These are phyloP conservation scores for Lasioglossum marginatum DNA, from an alignment of 2,888 invertebrate species.

Conservation along the genomic window DNA sequence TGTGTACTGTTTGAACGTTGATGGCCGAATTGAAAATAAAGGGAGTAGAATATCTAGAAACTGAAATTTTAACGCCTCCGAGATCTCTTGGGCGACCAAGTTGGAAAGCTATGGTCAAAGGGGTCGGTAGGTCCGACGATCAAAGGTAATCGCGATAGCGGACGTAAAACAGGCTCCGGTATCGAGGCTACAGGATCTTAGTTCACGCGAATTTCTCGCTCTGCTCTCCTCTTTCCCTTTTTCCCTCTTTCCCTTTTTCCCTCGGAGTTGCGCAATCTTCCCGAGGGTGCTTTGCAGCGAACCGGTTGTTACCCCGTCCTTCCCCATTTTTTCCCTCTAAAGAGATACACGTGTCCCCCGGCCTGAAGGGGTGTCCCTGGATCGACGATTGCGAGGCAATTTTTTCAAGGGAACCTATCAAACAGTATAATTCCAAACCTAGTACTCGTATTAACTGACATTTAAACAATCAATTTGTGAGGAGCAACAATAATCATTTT, in stretches of 20 bases:
- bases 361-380: constrained; percentile 1
- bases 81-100: not conserved
- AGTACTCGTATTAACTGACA: not conserved
- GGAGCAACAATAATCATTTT: not conserved
- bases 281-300: constrained; percentile 38
- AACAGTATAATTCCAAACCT: not conserved
- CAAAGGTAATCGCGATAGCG: constrained; percentile 46
- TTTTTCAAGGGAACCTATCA: not conserved
- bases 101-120: not conserved
- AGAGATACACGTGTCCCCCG: constrained; percentile 3
- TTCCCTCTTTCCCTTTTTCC: constrained; percentile 1
- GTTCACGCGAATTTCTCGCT: constrained; percentile 13
- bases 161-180: constrained; percentile 28
- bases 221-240: constrained; percentile 1
- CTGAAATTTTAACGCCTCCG: not conserved
- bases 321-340: not conserved
- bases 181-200: constrained; percentile 33
- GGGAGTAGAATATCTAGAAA: not conserved
- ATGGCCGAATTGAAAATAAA: not conserved
- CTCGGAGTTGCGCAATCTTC: constrained; percentile 60
- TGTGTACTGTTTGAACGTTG: too few species aligned
- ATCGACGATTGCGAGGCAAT: not conserved
- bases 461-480: not conserved
- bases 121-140: not conserved
- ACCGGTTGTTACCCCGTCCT: constrained; percentile 18